These are phyloP conservation scores for Drosophila leontia DNA, from an alignment of 1,140 invertebrate genomes.

Conservation along the genomic window DNA sequence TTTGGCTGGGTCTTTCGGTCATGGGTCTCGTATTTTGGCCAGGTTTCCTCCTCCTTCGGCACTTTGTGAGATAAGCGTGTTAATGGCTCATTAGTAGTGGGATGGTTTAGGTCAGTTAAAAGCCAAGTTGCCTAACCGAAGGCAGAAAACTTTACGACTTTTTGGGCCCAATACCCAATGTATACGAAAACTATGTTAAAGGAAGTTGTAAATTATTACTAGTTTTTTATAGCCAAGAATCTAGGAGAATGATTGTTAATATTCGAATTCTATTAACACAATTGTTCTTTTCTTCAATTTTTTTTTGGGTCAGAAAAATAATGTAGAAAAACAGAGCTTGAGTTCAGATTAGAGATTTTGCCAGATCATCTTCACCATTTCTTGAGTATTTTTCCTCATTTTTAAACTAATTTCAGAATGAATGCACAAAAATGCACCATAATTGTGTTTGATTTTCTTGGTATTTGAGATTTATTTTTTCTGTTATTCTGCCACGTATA, in stretches of 20 bases:
- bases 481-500: neutral
- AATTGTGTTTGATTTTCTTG: neutral
- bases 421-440: neutral
- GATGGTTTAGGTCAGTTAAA: slow-evolving; percentile 31
- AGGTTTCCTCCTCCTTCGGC: slow-evolving; percentile 19
- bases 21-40: slow-evolving; percentile 15
- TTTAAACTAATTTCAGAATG: slow-evolving; percentile 20
- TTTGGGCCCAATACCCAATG: slow-evolving; percentile 1
- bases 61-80: slow-evolving; percentile 65
- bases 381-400: slow-evolving; percentile 4
- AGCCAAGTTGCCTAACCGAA: slow-evolving; percentile 55
- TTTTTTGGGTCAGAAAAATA: slow-evolving; percentile 31
- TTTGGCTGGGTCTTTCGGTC: slow-evolving; percentile 25
- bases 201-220: slow-evolving; percentile 36
- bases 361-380: slow-evolving; percentile 12
- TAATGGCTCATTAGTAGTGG: slow-evolving; percentile 70
- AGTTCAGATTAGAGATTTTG: slow-evolving; percentile 1
- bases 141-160: slow-evolving; percentile 25
- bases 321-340: neutral
- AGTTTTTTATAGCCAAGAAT: neutral
- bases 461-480: neutral
- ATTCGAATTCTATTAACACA: slow-evolving; percentile 18
- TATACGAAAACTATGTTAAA: slow-evolving; percentile 11
- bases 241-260: slow-evolving; percentile 16
- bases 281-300: slow-evolving; percentile 10